Base-by-base conservation (phyloP, 2,888 invertebrate genomes). In the Trypoxylon attenuatum region DNA sequence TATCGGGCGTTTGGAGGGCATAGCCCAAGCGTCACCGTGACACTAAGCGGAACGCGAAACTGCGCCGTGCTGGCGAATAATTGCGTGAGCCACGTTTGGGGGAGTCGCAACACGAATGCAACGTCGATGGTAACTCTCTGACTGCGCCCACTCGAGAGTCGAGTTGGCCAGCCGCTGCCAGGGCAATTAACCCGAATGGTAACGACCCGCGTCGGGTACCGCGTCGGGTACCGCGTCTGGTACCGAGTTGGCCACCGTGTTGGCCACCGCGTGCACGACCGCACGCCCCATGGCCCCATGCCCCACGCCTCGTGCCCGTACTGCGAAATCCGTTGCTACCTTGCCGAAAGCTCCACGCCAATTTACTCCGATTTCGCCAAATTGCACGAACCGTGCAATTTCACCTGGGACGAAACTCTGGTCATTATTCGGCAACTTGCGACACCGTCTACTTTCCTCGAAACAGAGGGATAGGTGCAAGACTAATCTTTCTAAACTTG, bases 1-100 rank as follows among this genome's bases (percentile, higher is more conserved):
- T 81, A n/a, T n/a, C 75, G 82, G 82, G 77, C 82, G 78, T 84
- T 83, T 81, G 83, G 81, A 81, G 83, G 82, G 82, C 82, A 81
- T 71, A 80, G 77, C 67, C 83, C 81, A 78, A 84, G 84, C 84
- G 84, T 84, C 81, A 81, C 80, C 80, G 81, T 82, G 81, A 82
- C 81, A 79, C 78, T 78, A 66, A 69, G 66, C 72, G 73, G 71
- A 74, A 74, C 73, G 75, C 75, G 71, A 66, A 65, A 71, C 67
- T 69, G 46, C 69, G 41, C n/a, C n/a, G n/a, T n/a, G n/a, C n/a
- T n/a, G n/a, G 63, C 71, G 71, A 70, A 71, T 77, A 77, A 78
- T 77, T 77, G 78, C 77, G 49, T n/a, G n/a, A n/a, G n/a, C 62
- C 76, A 69, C 73, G 72, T 68, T 69, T 70, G 73, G 73, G 66